Percentiles rank a stretch among this genome's conserved stretches.
phyloP scores from a whole-genome alignment of 2,113 vertebrate genomes.

The Indri indri region DNA sequence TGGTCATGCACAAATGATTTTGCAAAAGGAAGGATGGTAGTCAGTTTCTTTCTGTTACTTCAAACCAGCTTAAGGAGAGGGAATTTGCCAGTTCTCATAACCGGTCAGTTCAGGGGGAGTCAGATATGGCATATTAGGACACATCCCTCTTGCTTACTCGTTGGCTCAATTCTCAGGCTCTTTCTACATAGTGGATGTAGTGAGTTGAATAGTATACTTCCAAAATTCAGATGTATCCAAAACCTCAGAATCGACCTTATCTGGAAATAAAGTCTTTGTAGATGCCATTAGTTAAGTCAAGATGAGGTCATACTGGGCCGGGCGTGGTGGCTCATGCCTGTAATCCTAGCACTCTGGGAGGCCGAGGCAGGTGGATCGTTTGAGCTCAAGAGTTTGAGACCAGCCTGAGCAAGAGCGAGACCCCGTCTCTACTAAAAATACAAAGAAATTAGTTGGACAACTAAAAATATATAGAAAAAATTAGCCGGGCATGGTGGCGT shows the following conservation, averaged over 20 bases:
- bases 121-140: neutral
- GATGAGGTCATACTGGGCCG: neutral
- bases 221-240: neutral
- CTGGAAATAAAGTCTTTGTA: constrained; percentile 35
- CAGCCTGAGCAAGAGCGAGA: too few relatives aligned
- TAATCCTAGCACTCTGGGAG: too few relatives aligned
- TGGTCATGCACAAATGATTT: neutral
- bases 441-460: too few relatives aligned
- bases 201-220: neutral
- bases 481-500: too few relatives aligned
- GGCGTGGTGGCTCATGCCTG: too few relatives aligned
- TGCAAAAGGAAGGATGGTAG: neutral
- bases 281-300: neutral
- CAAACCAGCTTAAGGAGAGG: neutral
- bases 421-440: too few relatives aligned
- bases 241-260: constrained; percentile 30
- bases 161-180: neutral
- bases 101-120: neutral
- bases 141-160: neutral
- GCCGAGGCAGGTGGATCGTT: too few relatives aligned
- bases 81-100: neutral
- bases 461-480: too few relatives aligned
- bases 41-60: neutral
- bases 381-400: too few relatives aligned
- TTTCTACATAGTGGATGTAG: neutral